A percentile compares a stretch with the other conserved stretches of the same genome.
Evolutionary conservation across 2,797 vertebrate genomes (phyloP).

Genomic region (Streptopelia turtur): DNA sequence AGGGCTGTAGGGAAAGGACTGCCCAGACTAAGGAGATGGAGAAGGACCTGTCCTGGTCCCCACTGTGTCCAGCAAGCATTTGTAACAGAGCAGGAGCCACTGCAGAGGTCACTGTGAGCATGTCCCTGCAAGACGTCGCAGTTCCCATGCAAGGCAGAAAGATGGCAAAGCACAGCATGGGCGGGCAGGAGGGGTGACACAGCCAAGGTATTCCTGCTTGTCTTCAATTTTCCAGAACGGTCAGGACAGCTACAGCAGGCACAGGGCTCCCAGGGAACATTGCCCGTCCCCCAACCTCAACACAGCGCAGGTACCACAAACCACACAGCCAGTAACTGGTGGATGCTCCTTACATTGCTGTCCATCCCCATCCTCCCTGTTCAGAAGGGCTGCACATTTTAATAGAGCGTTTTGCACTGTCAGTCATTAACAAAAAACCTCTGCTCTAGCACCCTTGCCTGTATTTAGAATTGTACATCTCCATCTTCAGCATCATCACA

Average conservation of each 20-base stretch:
- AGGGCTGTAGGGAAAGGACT: background rate
- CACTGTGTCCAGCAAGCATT: background rate
- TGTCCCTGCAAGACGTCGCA: background rate
- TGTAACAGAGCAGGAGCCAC: background rate
- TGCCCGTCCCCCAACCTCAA: background rate
- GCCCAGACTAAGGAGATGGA: background rate
- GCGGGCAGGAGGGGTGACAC: background rate
- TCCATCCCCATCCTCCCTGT: accelerated
- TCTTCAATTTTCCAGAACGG: background rate
- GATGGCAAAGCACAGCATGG: accelerated
- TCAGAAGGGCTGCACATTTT: background rate
- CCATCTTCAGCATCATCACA: background rate
- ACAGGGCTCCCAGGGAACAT: background rate
- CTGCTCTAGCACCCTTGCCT: background rate
- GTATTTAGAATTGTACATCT: background rate
- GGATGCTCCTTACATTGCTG: background rate
- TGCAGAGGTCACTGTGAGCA: background rate
- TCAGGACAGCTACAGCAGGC: background rate
- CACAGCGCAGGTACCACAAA: accelerated
- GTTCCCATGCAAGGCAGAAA: background rate
- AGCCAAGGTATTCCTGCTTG: background rate
- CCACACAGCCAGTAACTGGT: background rate
- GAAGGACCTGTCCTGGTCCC: background rate
- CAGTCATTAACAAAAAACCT: background rate
- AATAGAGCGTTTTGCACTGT: background rate